phyloP scores from a whole-genome alignment of 2,113 vertebrate species.

The Oryzias melastigma region DNA sequence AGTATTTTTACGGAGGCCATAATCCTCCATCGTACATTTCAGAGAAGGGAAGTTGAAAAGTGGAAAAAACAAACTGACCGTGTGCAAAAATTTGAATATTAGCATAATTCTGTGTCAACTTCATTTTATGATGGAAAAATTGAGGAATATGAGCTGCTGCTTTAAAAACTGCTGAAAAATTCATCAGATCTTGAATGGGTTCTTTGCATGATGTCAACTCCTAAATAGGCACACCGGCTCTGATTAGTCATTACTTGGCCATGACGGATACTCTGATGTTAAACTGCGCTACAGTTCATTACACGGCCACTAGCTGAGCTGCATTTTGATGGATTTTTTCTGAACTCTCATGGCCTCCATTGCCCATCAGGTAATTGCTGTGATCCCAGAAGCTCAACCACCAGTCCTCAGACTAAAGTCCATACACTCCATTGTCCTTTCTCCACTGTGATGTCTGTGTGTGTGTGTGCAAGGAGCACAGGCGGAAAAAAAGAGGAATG shows the following conservation, averaged over 20 bases:
- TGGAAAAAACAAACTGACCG: too few relatives aligned
- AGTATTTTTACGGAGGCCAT: too few relatives aligned
- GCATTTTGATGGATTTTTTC: conserved; percentile 65
- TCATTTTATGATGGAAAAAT: too few relatives aligned
- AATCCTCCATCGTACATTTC: too few relatives aligned
- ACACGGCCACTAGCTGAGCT: conserved; percentile 44
- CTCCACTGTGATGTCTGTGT: conserved; percentile 13
- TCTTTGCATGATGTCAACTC: conserved; percentile 7
- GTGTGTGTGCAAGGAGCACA: not conserved
- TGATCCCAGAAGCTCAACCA: conserved; percentile 62
- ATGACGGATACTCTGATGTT: conserved; percentile 44
- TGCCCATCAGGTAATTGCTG: conserved; percentile 60
- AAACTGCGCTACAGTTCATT: conserved; percentile 58
- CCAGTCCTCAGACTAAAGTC: conserved; percentile 38
- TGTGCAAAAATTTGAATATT: too few relatives aligned
- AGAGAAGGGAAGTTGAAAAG: too few relatives aligned
- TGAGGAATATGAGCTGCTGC: too few relatives aligned
- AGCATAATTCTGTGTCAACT: too few relatives aligned
- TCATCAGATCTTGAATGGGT: conserved; percentile 19
- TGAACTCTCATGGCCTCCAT: conserved; percentile 44
- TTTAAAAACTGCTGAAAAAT: too few relatives aligned
- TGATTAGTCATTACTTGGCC: conserved; percentile 30
- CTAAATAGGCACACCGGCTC: conserved; percentile 22
- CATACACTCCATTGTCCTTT: conserved; percentile 35
- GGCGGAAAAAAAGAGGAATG: conserved; percentile 10